Base-by-base conservation (phyloP, 2,113 vertebrate genomes). In the Gymnarchus niloticus region DNA sequence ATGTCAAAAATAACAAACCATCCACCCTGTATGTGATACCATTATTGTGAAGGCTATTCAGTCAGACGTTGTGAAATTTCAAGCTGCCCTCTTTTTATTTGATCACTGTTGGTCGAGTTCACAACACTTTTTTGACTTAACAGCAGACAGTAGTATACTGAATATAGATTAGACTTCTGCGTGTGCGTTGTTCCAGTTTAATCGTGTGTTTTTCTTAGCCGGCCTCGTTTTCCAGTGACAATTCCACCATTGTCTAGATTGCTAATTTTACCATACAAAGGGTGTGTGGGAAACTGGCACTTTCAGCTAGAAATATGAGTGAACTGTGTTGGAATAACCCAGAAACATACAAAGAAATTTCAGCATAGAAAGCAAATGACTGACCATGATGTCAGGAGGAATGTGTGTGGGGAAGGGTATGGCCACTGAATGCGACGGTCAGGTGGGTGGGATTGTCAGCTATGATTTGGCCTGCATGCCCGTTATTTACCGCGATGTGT, bases 21-120 rank as follows among this genome's bases (percentile, higher is more conserved):
- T 61, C 54, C 83, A 88, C 84, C n/a, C n/a, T n/a, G n/a, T n/a
- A 83, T 44, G 19, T 80, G 56, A 85, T 85, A 83, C 86, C 83
- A 86, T 87, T 61, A 84, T 61, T 48, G 23, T 48, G 44, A 56
- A 46, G 83, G 56, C 56, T 25, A 84, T 59, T 37, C 17, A 46
- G 56, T 57, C 23, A 57, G 48, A 84, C 21, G 33, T 84, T 37
- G n/a, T n/a, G n/a, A n/a, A n/a, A n/a, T n/a, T n/a, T n/a, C n/a
- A n/a, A n/a, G n/a, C n/a, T n/a, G n/a, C n/a, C n/a, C 44, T 78
- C 21, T 78, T 48, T 23, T 78, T n/a, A 78, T n/a, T 37, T 19
- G 65, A 73, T 69, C 61, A 21, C 46, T 41, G 41, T 41, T 78
- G 76, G 76, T 78, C 46, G 17, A 46, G 37, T 46, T n/a, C 28